These are phyloP conservation scores for Phaethon lepturus DNA, from an alignment of 2,113 vertebrate genomes.

Conservation along the genomic window DNA sequence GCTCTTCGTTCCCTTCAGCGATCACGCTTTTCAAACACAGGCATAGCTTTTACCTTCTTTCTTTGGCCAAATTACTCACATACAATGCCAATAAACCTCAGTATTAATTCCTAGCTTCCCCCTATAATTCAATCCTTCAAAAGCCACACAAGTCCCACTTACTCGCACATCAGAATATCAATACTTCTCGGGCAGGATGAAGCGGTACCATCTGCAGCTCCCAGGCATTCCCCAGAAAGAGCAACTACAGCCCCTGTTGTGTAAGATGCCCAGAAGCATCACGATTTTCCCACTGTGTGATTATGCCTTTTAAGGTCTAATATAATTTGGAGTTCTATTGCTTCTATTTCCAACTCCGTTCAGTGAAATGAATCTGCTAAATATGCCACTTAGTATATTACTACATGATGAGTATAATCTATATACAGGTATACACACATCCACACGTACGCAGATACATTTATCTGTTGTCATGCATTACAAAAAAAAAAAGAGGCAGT, in stretches of 20 bases:
- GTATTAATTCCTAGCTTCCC: neutral
- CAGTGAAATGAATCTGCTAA: neutral
- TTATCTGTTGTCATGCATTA: neutral
- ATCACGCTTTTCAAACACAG: neutral
- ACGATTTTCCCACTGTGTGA: neutral
- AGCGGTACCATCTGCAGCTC: neutral
- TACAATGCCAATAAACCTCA: neutral
- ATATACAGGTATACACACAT: neutral
- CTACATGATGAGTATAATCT: neutral
- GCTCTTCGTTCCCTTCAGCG: neutral
- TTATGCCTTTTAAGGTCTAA: neutral
- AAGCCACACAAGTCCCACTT: neutral
- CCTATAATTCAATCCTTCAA: neutral
- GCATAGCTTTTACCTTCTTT: neutral
- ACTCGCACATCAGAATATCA: neutral
- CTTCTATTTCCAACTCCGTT: neutral
- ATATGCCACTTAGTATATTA: neutral
- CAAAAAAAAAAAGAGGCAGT: neutral
- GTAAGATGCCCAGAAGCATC: neutral
- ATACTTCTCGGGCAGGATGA: rapidly evolving
- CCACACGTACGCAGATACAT: rapidly evolving
- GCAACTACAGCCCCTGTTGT: rapidly evolving
- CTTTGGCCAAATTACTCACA: neutral
- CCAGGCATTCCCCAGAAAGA: neutral
- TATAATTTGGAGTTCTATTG: neutral